Conservation (phyloP, 37 sponge, comb jelly and placozoan genomes). For the Geodia barretti region DNA sequence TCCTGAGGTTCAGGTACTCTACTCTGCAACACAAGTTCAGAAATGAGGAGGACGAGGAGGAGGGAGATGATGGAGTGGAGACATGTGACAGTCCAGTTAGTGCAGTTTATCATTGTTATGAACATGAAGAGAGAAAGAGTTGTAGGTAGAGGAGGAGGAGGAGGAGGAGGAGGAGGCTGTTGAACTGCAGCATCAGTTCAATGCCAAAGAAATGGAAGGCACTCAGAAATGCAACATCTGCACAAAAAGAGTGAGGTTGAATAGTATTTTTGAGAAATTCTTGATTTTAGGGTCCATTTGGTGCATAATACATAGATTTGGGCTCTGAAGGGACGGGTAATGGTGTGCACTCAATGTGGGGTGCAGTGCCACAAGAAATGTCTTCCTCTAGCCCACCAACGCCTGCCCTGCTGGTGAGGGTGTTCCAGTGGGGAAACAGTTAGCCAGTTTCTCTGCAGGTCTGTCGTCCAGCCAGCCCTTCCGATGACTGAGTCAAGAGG, state of each 20-base stretch:
- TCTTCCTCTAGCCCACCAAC: slow-evolving; percentile 18
- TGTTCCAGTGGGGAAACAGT: too few relatives aligned
- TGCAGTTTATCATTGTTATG: background rate
- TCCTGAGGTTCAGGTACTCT: slow-evolving; percentile 58
- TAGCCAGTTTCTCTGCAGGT: too few relatives aligned
- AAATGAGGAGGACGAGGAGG: background rate
- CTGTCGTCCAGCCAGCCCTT: too few relatives aligned
- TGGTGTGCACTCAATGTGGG: slow-evolving; percentile 45
- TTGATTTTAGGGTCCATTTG: background rate
- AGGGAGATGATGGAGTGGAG: background rate
- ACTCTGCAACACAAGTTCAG: slow-evolving; percentile 12
- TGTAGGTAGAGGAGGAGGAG: too few relatives aligned
- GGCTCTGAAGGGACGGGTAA: slow-evolving; percentile 9
- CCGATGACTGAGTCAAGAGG: too few relatives aligned
- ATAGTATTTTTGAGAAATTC: background rate
- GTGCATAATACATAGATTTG: slow-evolving; percentile 20
- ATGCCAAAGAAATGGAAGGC: slow-evolving; percentile 4
- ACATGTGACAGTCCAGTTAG: background rate
- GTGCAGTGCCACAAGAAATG: slow-evolving; percentile 67
- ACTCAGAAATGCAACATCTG: slow-evolving; percentile 23
- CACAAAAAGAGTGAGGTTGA: slow-evolving; percentile 13
- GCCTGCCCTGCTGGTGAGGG: slow-evolving; percentile 41
- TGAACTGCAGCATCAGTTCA: slow-evolving; percentile 13
- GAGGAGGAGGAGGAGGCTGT: too few relatives aligned
- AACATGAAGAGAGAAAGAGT: background rate